Evolutionary conservation across 2,797 vertebrate genomes (phyloP).

Genomic region (Aplochiton taeniatus): DNA sequence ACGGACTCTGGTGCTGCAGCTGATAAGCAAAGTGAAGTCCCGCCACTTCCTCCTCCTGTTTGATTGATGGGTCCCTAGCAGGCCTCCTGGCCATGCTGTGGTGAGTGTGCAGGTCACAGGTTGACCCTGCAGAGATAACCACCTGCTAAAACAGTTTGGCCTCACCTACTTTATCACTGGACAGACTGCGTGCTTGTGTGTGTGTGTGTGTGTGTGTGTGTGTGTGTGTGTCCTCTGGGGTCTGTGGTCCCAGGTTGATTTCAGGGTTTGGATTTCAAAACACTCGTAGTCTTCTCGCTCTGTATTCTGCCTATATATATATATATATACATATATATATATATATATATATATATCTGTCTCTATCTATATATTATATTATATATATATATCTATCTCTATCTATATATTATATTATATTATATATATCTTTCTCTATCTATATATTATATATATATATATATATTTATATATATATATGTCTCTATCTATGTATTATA

Average conservation of each 20-base stretch:
- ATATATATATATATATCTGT: no score
- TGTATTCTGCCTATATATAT: no score
- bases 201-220: conserved; percentile 15
- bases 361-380: no score
- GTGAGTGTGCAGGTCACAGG: conserved; percentile 57
- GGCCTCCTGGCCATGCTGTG: conserved; percentile 41
- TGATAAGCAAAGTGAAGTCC: conserved; percentile 55
- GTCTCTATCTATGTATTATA: no score
- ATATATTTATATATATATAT: no score
- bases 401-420: no score
- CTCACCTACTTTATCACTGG: conserved; percentile 31
- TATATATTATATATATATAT: no score
- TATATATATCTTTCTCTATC: no score
- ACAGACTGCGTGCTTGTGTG: conserved; percentile 15
- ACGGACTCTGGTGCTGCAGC: conserved; percentile 35
- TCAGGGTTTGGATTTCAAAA: conserved; percentile 40
- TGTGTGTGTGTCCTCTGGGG: background rate
- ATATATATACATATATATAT: no score
- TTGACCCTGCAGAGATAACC: conserved; percentile 67
- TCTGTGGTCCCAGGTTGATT: conserved; percentile 29
- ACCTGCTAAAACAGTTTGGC: conserved; percentile 58
- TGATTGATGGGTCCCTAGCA: conserved; percentile 63
- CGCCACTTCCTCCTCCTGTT: conserved; percentile 58
- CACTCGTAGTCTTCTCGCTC: no score
- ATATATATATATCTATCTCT: no score